Conservation (phyloP, 2,113 vertebrate species). For the Polypterus bichir region DNA sequence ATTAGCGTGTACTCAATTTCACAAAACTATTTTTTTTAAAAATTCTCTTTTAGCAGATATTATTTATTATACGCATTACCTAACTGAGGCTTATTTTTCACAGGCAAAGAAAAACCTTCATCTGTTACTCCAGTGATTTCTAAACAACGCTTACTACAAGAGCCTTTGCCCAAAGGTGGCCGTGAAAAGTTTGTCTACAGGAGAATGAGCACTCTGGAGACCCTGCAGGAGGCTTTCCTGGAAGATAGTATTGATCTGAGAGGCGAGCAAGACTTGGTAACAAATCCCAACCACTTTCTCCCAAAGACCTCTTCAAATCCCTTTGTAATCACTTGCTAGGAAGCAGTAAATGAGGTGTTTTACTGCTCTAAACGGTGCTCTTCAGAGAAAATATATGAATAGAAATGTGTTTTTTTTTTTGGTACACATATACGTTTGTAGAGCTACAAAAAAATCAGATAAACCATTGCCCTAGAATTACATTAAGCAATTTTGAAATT, state of each 20-base stretch:
- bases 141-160: slow-evolving; percentile 16
- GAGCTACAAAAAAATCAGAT: too few relatives aligned
- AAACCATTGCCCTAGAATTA: too few relatives aligned
- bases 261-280: slow-evolving; percentile 28
- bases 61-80: neutral
- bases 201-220: slow-evolving; percentile 26
- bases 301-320: slow-evolving; percentile 47
- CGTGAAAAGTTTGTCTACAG: slow-evolving; percentile 22
- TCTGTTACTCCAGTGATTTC: slow-evolving; percentile 5
- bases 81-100: neutral
- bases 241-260: slow-evolving; percentile 35
- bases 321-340: slow-evolving; percentile 35
- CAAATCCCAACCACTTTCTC: slow-evolving; percentile 36
- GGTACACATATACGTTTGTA: neutral
- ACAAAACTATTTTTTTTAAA: neutral
- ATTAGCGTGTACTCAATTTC: neutral
- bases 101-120: neutral
- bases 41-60: too few relatives aligned
- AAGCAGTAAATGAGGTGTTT: slow-evolving; percentile 43
- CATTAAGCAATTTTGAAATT: too few relatives aligned
- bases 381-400: slow-evolving; percentile 1
- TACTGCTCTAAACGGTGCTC: slow-evolving; percentile 6
- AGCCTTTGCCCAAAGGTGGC: slow-evolving; percentile 3
- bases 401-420: neutral
- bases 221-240: slow-evolving; percentile 18